phyloP scores from a whole-genome alignment of 2,113 vertebrate genomes.

The Ahaetulla prasina region DNA sequence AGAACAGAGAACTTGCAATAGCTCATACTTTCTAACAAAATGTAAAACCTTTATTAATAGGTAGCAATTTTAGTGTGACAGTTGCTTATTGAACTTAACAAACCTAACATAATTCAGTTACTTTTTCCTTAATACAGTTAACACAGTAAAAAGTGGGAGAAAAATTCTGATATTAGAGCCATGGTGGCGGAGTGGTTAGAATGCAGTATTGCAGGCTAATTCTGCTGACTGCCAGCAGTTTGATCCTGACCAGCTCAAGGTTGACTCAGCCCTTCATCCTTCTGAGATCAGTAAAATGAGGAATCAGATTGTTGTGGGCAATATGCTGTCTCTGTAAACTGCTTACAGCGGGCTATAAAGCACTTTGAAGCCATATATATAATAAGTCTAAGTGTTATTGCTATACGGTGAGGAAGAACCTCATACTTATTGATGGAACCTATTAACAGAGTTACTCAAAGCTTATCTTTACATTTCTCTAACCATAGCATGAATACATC shows the following conservation, averaged over 20 bases:
- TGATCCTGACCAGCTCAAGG: no score
- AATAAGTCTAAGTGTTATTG: no score
- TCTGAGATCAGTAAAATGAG: not conserved
- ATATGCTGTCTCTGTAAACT: no score
- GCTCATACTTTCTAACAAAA: not conserved
- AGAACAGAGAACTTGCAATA: not conserved
- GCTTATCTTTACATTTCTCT: not conserved
- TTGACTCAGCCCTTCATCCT: not conserved
- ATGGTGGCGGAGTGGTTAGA: no score
- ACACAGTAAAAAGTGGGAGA: not conserved
- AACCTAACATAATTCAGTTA: not conserved
- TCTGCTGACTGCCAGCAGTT: no score
- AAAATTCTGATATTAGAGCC: not conserved
- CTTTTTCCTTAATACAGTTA: not conserved
- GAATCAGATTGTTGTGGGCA: no score
- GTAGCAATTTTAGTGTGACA: not conserved
- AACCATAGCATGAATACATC: not conserved
- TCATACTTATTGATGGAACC: not conserved
- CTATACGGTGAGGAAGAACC: not conserved
- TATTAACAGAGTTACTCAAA: not conserved
- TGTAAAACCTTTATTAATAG: not conserved
- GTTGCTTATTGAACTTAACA: not conserved
- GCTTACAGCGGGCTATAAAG: no score
- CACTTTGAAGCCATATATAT: no score
- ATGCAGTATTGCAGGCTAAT: no score